Evolutionary conservation across 2,797 vertebrate species (phyloP).

Genomic region (Acrossocheilus wenchowensis): DNA sequence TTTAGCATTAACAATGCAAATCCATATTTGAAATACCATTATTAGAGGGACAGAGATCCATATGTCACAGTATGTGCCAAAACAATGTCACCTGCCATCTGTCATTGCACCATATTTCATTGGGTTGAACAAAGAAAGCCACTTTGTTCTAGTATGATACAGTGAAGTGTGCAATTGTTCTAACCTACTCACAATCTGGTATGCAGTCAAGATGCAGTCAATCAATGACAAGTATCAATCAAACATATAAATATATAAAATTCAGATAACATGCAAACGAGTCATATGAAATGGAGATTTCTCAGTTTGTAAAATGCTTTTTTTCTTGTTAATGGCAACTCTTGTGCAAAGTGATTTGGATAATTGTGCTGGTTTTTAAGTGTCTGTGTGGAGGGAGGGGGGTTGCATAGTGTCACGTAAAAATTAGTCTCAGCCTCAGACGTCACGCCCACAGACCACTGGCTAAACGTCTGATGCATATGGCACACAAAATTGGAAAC

Average conservation of each 20-base stretch:
- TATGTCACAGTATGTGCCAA: neutral
- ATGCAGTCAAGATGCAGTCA: neutral
- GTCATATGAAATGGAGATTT: neutral
- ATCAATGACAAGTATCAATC: neutral
- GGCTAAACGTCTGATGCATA: no score
- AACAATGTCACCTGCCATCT: constrained; percentile 22
- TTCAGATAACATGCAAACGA: neutral
- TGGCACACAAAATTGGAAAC: no score
- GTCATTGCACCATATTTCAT: neutral
- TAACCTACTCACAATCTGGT: neutral
- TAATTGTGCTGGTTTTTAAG: neutral
- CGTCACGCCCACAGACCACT: no score
- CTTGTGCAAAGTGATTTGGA: neutral
- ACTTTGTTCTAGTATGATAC: neutral
- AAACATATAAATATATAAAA: neutral
- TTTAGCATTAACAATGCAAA: neutral
- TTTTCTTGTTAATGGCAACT: neutral
- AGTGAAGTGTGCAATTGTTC: neutral
- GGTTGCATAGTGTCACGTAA: no score
- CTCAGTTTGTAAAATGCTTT: no score
- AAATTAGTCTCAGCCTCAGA: no score
- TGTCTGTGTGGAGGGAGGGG: neutral
- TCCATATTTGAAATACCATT: neutral
- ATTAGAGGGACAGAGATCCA: neutral
- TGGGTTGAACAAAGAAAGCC: neutral